Base-by-base conservation (phyloP, 2,797 vertebrate species). In the Spinus pinus region DNA sequence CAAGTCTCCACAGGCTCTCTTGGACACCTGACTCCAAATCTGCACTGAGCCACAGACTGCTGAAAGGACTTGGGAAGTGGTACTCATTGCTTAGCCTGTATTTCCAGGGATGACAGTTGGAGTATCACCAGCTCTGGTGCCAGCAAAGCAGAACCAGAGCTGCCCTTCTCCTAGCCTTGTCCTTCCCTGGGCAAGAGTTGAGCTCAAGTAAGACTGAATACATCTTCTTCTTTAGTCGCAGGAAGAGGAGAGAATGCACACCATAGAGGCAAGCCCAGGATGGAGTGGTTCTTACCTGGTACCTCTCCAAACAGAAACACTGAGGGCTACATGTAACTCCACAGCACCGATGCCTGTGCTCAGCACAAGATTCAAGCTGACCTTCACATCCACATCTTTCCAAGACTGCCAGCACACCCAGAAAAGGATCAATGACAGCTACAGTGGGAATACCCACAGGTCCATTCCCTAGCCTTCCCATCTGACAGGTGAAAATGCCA, bases 251-350 rank as follows among this genome's bases (percentile, higher is more conserved):
- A 47, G 1, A 53, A 58, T 2, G 1, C 27, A 44, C 57, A 81
- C 50, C 4, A 3, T 3, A 35, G 6, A 24, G 47, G 30, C 54
- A 87, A 91, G 47, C 17, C 66, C 81, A 72, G 46, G 50, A 87
- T 53, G 31, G 28, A 25, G 58, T 31, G n/a, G 22, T 50, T 64
- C 72, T 33, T 54, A 28, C 14, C 19, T 1, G 0, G 12, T 4
- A 35, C 14, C 24, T 24, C 53, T 66, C 31, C 50, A 66, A 67
- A 47, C 13, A 64, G 42, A 83, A 51, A 57, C 47, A 54, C 16
- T 1, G 0, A 47, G 27, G 56, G 53, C 35, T 70, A 27, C 2
- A 1, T 9, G 31, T 12, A 51, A n/a, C 37, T 47, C 11, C 12
- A 51, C 64, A 69, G 31, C 39, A 53, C 69, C 41, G 33, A 53